These are phyloP conservation scores for Knipowitschia caucasica DNA, from an alignment of 2,797 vertebrate species.

Conservation along the genomic window DNA sequence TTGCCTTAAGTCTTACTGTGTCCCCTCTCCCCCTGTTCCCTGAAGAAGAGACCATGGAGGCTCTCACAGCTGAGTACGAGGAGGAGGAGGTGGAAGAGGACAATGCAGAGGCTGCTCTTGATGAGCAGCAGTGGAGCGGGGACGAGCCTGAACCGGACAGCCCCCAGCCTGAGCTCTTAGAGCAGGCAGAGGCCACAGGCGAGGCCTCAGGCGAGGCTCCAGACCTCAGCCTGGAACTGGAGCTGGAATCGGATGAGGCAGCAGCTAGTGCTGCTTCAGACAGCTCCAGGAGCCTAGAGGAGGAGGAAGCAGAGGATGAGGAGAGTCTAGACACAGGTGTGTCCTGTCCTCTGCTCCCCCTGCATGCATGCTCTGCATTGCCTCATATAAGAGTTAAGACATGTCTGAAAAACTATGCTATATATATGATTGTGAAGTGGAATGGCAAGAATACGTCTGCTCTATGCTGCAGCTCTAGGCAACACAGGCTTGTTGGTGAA, in stretches of 20 bases:
- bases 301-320: constrained; percentile 76
- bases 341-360: constrained; percentile 79
- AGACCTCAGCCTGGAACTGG: constrained; percentile 70
- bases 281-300: constrained; percentile 76
- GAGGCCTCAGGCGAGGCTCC: constrained; percentile 78
- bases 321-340: constrained; percentile 87
- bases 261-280: constrained; percentile 77
- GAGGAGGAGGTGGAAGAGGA: constrained; percentile 71
- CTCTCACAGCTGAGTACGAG: constrained; percentile 81
- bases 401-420: constrained; percentile 40
- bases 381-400: constrained; percentile 46
- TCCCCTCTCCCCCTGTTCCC: constrained; percentile 85
- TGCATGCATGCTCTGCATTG: constrained; percentile 84
- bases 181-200: constrained; percentile 79
- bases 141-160: constrained; percentile 80
- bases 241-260: constrained; percentile 68
- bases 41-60: constrained; percentile 89
- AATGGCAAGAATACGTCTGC: constrained; percentile 70
- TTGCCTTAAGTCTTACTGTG: constrained; percentile 88
- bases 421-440: constrained; percentile 50
- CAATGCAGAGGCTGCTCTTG: constrained; percentile 84
- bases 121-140: constrained; percentile 84
- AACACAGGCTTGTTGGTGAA: constrained; percentile 82
- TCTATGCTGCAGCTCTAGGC: constrained; percentile 80
- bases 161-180: constrained; percentile 76